A percentile compares a stretch with the other conserved stretches of the same genome.
Conservation (phyloP, 2,113 vertebrate species). For the Catagonus wagneri region DNA sequence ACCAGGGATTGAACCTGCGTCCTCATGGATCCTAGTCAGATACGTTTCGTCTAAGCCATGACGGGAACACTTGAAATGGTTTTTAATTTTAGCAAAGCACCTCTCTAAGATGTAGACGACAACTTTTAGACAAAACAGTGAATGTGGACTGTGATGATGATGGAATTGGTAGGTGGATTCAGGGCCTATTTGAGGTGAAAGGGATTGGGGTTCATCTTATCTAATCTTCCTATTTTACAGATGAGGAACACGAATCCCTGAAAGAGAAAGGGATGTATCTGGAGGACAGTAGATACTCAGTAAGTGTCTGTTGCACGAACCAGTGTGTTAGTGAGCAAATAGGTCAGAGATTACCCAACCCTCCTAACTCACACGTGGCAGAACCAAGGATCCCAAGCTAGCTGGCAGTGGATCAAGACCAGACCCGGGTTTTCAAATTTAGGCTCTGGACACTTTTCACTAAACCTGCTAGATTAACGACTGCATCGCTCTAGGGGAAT, state of each 20-base stretch:
- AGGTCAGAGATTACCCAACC: neutral
- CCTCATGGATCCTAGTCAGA: no score
- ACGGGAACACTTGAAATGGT: neutral
- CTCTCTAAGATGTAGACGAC: neutral
- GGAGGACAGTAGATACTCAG: neutral
- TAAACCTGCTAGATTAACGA: neutral
- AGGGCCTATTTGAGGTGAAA: neutral
- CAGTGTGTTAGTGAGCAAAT: neutral
- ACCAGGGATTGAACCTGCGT: no score
- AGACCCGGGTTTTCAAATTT: neutral
- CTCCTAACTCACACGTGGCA: neutral
- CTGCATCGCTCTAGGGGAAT: neutral
- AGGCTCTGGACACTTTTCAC: neutral
- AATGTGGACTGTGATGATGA: neutral
- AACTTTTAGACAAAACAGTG: neutral
- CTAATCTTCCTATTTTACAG: neutral
- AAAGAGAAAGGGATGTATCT: neutral
- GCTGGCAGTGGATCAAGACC: neutral
- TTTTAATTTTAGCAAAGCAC: conserved; percentile 6
- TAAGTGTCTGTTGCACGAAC: neutral
- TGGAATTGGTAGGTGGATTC: neutral
- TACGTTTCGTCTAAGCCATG: no score
- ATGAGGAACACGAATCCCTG: neutral
- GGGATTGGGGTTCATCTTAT: neutral
- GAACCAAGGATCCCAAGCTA: neutral